A percentile compares a stretch with the other conserved stretches of the same genome.
Conservation (phyloP, 2,888 invertebrate species). For the Cremastobaeus sp. region DNA sequence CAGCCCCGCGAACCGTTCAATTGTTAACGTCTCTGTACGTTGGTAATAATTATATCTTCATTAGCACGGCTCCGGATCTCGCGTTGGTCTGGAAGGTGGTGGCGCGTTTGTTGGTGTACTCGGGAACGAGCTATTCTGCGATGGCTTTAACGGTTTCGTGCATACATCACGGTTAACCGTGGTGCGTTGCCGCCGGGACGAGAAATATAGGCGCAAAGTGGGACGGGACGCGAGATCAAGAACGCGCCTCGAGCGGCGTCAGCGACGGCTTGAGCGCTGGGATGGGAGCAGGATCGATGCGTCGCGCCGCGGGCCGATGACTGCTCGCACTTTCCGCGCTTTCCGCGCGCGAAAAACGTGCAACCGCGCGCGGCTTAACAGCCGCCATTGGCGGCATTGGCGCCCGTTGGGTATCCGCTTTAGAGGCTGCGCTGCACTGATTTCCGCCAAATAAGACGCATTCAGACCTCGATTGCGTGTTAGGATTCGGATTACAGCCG, state of each 20-base stretch:
- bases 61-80: constrained; percentile 74
- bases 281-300: constrained; percentile 72
- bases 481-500: background rate
- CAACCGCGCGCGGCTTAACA: constrained; percentile 64
- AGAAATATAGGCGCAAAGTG: constrained; percentile 64
- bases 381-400: background rate
- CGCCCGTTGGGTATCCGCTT: too few relatives aligned
- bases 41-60: constrained; percentile 78
- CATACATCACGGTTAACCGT: constrained; percentile 74
- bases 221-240: constrained; percentile 59
- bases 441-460: constrained; percentile 36
- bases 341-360: too few relatives aligned
- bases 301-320: constrained; percentile 75
- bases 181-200: constrained; percentile 64
- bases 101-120: constrained; percentile 11
- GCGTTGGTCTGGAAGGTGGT: constrained; percentile 47
- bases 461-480: constrained; percentile 15
- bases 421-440: constrained; percentile 12
- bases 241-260: constrained; percentile 56
- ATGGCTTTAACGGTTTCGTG: constrained; percentile 42
- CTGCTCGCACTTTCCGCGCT: constrained; percentile 68
- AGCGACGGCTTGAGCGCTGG: constrained; percentile 23
- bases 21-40: too few relatives aligned
- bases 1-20: too few relatives aligned
- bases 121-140: constrained; percentile 41